Conservation (phyloP, 1,140 invertebrate genomes). For the Mesaphorura yosii region DNA sequence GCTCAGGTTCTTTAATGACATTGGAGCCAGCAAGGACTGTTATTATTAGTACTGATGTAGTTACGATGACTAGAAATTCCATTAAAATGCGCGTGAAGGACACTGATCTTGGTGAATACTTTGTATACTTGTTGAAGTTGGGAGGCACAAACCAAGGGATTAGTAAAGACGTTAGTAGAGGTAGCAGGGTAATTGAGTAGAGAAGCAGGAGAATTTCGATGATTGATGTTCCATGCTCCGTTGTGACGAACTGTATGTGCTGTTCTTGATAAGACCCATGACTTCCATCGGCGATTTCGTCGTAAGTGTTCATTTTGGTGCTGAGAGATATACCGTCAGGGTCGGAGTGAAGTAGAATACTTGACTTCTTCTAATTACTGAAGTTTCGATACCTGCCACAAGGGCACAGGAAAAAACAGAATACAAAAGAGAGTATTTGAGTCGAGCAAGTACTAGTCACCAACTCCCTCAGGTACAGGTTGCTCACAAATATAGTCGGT, state of each 20-base stretch:
- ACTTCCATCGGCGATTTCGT: too few species aligned
- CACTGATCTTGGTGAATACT: background rate
- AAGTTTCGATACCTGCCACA: too few species aligned
- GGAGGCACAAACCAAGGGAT: constrained; percentile 25
- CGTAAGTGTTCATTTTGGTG: too few species aligned
- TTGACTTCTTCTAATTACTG: too few species aligned
- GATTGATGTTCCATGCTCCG: constrained; percentile 20
- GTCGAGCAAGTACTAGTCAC: too few species aligned
- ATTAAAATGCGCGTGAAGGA: constrained; percentile 15
- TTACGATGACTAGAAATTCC: constrained; percentile 21
- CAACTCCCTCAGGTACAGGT: too few species aligned
- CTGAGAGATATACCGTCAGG: background rate
- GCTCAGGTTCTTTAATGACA: too few species aligned
- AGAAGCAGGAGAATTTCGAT: constrained; percentile 21
- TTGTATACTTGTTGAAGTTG: constrained; percentile 1
- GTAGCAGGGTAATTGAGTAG: constrained; percentile 15
- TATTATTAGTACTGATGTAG: constrained; percentile 13
- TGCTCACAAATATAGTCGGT: too few species aligned
- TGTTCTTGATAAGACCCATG: constrained; percentile 7
- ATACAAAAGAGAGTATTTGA: too few species aligned
- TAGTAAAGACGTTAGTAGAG: constrained; percentile 15
- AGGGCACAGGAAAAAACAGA: too few species aligned
- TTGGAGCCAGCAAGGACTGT: constrained; percentile 20
- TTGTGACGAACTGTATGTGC: constrained; percentile 20
- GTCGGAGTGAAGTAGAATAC: background rate